A percentile compares a stretch with the other conserved stretches of the same genome.
Conservation (phyloP, 1,140 invertebrate genomes). For the Linepithema humile region DNA sequence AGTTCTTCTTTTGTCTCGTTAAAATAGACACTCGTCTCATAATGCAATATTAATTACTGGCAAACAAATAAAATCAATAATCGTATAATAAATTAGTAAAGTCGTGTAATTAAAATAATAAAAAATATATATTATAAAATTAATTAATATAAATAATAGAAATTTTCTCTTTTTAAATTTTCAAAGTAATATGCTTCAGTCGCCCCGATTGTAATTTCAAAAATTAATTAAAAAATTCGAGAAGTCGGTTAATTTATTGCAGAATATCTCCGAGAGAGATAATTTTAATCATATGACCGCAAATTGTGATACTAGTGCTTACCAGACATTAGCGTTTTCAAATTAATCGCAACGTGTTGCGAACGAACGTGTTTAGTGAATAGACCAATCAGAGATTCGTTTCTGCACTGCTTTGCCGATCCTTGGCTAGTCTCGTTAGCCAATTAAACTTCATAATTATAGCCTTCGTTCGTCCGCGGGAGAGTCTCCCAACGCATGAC, state of each 20-base stretch:
- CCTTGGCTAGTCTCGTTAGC: slow-evolving; percentile 69
- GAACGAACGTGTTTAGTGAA: slow-evolving; percentile 66
- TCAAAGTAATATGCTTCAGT: background rate
- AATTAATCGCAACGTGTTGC: slow-evolving; percentile 67
- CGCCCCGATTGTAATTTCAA: background rate
- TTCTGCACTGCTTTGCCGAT: slow-evolving; percentile 65
- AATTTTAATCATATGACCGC: background rate
- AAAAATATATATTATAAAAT: background rate
- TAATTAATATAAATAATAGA: background rate
- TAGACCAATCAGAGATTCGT: slow-evolving; percentile 69
- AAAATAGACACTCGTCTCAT: background rate
- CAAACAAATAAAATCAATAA: background rate
- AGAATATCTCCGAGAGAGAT: slow-evolving; percentile 2
- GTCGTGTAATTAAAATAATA: background rate
- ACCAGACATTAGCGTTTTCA: slow-evolving; percentile 42
- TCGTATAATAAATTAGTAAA: background rate
- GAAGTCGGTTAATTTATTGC: too few species aligned
- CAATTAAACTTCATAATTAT: slow-evolving; percentile 79
- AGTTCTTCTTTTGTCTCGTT: background rate
- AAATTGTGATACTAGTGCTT: background rate
- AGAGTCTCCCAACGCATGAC: slow-evolving; percentile 53
- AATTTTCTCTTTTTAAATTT: background rate
- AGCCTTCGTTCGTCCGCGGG: background rate
- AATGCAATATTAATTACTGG: background rate
- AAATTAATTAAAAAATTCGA: background rate